Evolutionary conservation across 2,888 invertebrate species (phyloP).

Genomic region (Nematopogon swammerdamellus): DNA sequence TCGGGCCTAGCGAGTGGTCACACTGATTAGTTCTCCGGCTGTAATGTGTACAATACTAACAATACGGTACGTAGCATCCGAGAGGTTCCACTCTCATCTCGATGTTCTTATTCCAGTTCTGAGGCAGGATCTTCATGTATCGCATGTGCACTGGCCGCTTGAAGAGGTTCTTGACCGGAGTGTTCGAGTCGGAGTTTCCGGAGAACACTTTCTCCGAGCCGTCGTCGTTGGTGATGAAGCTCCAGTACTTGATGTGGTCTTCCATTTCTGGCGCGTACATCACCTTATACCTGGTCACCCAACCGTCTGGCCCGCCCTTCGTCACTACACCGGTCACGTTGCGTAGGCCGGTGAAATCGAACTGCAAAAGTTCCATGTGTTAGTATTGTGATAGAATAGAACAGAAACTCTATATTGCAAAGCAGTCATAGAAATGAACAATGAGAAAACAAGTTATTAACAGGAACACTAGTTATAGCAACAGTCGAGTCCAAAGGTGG

Average conservation of each 20-base stretch:
- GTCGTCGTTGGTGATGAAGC: slow-evolving; percentile 34
- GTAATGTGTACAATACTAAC: slow-evolving; percentile 1
- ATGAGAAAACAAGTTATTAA: too few species aligned
- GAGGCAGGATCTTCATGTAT: slow-evolving; percentile 34
- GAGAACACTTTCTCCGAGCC: slow-evolving; percentile 60
- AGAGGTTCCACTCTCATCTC: slow-evolving; percentile 63
- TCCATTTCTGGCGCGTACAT: slow-evolving; percentile 69
- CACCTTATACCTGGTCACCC: slow-evolving; percentile 73
- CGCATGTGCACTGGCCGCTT: not conserved
- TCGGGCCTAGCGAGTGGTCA: too few species aligned
- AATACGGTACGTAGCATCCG: slow-evolving; percentile 53
- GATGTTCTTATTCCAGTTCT: slow-evolving; percentile 64
- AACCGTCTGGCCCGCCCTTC: slow-evolving; percentile 66
- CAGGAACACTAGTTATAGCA: too few species aligned
- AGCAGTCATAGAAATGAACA: too few species aligned
- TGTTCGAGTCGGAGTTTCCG: slow-evolving; percentile 63
- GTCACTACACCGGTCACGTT: slow-evolving; percentile 77
- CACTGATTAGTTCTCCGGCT: too few species aligned
- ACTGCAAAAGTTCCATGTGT: slow-evolving; percentile 34
- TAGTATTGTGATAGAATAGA: not conserved
- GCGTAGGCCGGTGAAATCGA: slow-evolving; percentile 73
- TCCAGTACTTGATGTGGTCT: slow-evolving; percentile 65
- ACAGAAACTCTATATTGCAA: too few species aligned
- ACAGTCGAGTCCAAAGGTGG: too few species aligned
- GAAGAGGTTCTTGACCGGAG: not conserved